Evolutionary conservation across 2,888 invertebrate genomes (phyloP), one percentile per base, ranked within the genome.

Genomic region (Parascotia fuliginaria): DNA sequence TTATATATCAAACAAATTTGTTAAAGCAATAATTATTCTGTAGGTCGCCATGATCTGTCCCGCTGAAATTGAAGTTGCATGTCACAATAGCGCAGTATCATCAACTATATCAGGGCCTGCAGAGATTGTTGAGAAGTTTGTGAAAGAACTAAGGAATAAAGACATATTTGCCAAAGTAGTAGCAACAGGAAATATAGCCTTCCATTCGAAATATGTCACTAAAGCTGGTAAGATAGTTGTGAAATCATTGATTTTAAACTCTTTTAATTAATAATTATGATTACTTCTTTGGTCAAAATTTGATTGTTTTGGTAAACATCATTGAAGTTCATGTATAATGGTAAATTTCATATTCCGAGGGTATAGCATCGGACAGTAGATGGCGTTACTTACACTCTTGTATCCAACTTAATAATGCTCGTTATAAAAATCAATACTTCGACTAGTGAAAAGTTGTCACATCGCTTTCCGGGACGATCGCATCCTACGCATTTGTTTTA

Each of bases 61-160:
- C 0, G 87, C 93, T n/a, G 93, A 93, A 28, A 94, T 96, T 19
- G 94, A 94, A 65, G 93, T 95, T 0, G 95, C 96, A 14, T 96
- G 96, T 74, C 96, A 96, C 81, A 97, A 97, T 77, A 94, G 96
- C 9, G 88, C 93, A 4, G 94, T 95, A 65, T 95, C 95, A 31
- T 94, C 95, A n/a, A 96, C 96, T 0, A 92, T 97, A 49, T 96
- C 96, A 6, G 96, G 96, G 0, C 95, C 95, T 0, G 87, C 89
- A 3, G 94, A 93, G 22, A 89, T 88, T 6, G 92, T 95, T 80
- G 83, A 89, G 42, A 77, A 79, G 24, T 94, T 94, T 63, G 93
- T 94, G 5, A 12, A n/a, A 11, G 29, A 29, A 11, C 29, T 29
- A 3, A 29, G 5, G 11, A 11, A 9, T 11, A n/a, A 29, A 5